Base-by-base conservation (phyloP, 1,140 invertebrate species). In the Trichoplusia ni region DNA sequence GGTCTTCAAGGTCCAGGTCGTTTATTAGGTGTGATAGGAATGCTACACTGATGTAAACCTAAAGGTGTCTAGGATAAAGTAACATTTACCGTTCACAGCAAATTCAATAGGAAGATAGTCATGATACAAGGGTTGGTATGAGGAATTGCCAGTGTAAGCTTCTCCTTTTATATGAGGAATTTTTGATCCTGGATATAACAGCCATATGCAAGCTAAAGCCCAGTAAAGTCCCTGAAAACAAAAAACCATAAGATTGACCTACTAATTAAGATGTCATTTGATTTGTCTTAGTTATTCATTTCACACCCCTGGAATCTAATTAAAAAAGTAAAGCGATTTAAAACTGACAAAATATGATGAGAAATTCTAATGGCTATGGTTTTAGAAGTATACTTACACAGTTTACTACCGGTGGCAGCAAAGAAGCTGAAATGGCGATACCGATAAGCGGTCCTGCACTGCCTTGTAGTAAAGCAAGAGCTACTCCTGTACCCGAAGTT, bases 381-480 rank as follows among this genome's bases (percentile, higher is more conserved):
- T 9, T 19, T 6, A 11, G 0, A 40, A 7, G 0, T 3, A 64
- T 44, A 68, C 93, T 93, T 91, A 96, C 95, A 77, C 95, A 95
- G 86, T 97, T 97, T 4, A 97, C 96, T 64, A 95, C 95, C 8
- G 96, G 96, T n/a, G 96, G 96, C 46, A 98, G 79, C 25, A 97
- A 88, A 0, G 96, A 97, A 1, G 96, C 96, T 1, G 96, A 97
- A 79, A 97, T 97, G 3, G 96, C 96, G 29, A 98, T 96, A 69
- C 96, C 96, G 64, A 98, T 97, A 31, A 97, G 80, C 1, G 96
- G 96, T 0, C 95, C 95, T 33, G 94, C 94, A 76, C 95, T 97
- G 11, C 96, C 96, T 77, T 96, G 95, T 0, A 98, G 90, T 25
- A 97, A 90, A 23, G 96, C 96, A n/a, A 98, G 92, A 0, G 96